Conservation (phyloP, 2,888 invertebrate genomes). For the Muschampia plurimacula region DNA sequence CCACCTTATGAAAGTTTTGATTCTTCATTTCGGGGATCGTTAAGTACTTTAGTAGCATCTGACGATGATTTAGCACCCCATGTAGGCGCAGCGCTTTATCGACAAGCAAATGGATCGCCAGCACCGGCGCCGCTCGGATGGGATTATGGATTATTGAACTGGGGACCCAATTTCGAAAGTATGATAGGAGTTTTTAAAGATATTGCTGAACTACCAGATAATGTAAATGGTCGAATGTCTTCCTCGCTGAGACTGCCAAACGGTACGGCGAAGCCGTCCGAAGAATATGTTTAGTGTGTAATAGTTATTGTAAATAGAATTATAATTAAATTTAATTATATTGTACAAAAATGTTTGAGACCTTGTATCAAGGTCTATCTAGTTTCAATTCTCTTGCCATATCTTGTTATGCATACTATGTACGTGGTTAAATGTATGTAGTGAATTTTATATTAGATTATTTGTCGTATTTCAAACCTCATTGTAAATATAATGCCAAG, state of each 20-base stretch:
- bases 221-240: conserved; percentile 90
- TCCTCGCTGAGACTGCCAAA: conserved; percentile 91
- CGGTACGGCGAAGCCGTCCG: conserved; percentile 93
- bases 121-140: conserved; percentile 94
- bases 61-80: conserved; percentile 96
- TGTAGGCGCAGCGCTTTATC: conserved; percentile 91
- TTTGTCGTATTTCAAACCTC: conserved; percentile 52
- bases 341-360: conserved; percentile 74
- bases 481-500: conserved; percentile 55
- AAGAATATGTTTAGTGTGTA: conserved; percentile 91
- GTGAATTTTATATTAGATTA: conserved; percentile 25
- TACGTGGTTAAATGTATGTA: conserved; percentile 41
- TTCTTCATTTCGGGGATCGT: conserved; percentile 96
- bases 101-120: conserved; percentile 92
- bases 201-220: conserved; percentile 97
- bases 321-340: conserved; percentile 51
- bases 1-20: conserved; percentile 96
- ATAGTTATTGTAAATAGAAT: conserved; percentile 49
- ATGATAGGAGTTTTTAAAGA: conserved; percentile 98
- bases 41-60: conserved; percentile 96
- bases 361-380: conserved; percentile 82
- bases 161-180: conserved; percentile 98
- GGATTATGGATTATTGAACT: conserved; percentile 95
- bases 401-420: conserved; percentile 52
- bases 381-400: conserved; percentile 69